Base-by-base conservation (phyloP, 2,888 invertebrate genomes). In the Eledona agricola region DNA sequence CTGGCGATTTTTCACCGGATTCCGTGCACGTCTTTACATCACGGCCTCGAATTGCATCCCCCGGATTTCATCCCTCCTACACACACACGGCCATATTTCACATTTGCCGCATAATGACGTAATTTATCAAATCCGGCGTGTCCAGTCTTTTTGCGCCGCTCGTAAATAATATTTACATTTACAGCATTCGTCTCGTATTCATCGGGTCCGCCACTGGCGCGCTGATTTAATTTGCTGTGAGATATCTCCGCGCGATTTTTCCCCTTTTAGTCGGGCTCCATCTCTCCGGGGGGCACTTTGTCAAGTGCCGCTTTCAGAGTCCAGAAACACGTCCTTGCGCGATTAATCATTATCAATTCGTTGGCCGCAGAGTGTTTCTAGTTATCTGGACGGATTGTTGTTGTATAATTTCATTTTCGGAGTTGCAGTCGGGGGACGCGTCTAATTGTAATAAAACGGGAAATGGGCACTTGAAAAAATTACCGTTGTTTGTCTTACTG, bases 91-190 rank as follows among this genome's bases (percentile, higher is more conserved):
- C 22, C 37, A 37, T 37, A 37, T 37, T 37, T 37, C 37, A 23
- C 37, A 37, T 37, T 37, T 37, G 23, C 37, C 37, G 37, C 37
- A 37, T 37, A 37, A 37, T 37, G 37, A 37, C 37, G 37, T 37
- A 22, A 37, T 37, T 37, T 37, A 37, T 37, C 37, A 37, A 23
- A 37, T 25, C 6, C 37, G n/a, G n/a, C 15, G 37, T 37, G 15
- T 37, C 37, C 37, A 37, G 37, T 37, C 37, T 37, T 37, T 37
- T 37, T 37, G 37, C 25, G 37, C 37, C 9, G 25, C 37, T 13
- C n/a, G 25, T 37, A 37, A 37, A 37, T 37, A 37, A 37, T 23
- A 37, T 37, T 37, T 37, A 37, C 23, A 37, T 37, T 37, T 37
- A 37, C 23, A 37, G 37, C 25, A 22, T 20, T 22, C 37, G 11